A percentile compares a stretch with the other conserved stretches of the same genome.
Evolutionary conservation across 2,113 vertebrate genomes (phyloP).

Genomic region (Aspiorhynchus laticeps): DNA sequence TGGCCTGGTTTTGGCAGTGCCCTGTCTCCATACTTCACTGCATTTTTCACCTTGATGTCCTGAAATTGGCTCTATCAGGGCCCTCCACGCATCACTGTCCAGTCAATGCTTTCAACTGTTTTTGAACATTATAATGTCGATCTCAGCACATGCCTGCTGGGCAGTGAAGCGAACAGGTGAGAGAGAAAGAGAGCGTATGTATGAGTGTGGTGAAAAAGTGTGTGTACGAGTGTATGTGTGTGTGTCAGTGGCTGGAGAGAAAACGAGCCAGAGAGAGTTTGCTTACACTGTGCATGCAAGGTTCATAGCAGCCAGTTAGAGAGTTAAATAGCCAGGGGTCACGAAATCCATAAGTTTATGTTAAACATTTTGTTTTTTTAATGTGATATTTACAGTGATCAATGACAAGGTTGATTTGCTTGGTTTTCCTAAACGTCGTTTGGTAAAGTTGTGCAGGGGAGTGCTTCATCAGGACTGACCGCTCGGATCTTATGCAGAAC

Average conservation of each 20-base stretch:
- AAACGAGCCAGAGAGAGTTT: conserved; percentile 34
- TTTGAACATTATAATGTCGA: conserved; percentile 78
- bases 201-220: conserved; percentile 44
- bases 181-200: conserved; percentile 64
- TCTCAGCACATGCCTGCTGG: conserved; percentile 80
- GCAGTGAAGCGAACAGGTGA: conserved; percentile 75
- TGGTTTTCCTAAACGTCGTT: conserved; percentile 25
- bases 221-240: conserved; percentile 39
- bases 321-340: conserved; percentile 34
- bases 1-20: not conserved
- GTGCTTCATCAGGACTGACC: conserved; percentile 24
- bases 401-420: conserved; percentile 3
- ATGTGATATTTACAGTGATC: conserved; percentile 12
- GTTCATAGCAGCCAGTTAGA: conserved; percentile 42
- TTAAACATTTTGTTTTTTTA: conserved; percentile 1
- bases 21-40: not conserved
- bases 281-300: conserved; percentile 50
- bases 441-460: not conserved
- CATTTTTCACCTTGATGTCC: conserved; percentile 32
- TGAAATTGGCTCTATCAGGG: conserved; percentile 21
- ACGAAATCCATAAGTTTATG: conserved; percentile 8
- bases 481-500: conserved; percentile 33
- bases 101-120: conserved; percentile 72
- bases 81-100: conserved; percentile 62
- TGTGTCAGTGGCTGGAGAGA: conserved; percentile 43